Evolutionary conservation across 1,140 invertebrate genomes (phyloP), one percentile per base, ranked within the genome.

Genomic region (Galleria mellonella): DNA sequence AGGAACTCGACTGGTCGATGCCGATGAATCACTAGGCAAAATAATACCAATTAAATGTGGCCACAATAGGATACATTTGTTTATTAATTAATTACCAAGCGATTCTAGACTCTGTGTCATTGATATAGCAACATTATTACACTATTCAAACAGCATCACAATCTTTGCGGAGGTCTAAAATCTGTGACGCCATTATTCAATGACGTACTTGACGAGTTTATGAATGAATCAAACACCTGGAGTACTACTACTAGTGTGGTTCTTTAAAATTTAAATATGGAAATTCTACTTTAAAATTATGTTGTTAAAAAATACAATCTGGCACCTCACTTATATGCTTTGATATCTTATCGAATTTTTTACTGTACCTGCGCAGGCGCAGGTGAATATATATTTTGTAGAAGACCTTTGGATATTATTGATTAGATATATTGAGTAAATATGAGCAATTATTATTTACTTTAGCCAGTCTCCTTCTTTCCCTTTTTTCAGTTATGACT

Each of bases 21-120:
- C 17, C 55, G 58, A 68, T 76, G 75, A 79, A 58, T 79, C 75
- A 79, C 69, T 45, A 74, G 59, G 73, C 73, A 74, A 71, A 79
- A 79, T 75, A 77, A 69, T 72, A 67, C 70, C 72, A 75, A 78
- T 78, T 78, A 78, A 66, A 62, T 51, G 35, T 53, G 54, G 51
- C 54, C 50, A 48, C 46, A 50, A 40, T 49, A 38, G 43, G 32
- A 45, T 10, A 47, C 28, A 32, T 50, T 44, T 28, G 42, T 33
- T 17, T 37, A 27, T 13, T 27, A 44, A 53, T n/a, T 33, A 28
- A 9, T 28, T 47, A 4, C 13, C 11, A 33, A 7, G n/a, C 13
- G 13, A 45, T 32, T 41, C 5, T 27, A 12, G 32, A 36, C 43
- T 39, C 17, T 45, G 41, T 13, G n/a, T 0, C 38, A 4, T 10